Base-by-base conservation (phyloP, 2,113 vertebrate species). In the Galbula dea region DNA sequence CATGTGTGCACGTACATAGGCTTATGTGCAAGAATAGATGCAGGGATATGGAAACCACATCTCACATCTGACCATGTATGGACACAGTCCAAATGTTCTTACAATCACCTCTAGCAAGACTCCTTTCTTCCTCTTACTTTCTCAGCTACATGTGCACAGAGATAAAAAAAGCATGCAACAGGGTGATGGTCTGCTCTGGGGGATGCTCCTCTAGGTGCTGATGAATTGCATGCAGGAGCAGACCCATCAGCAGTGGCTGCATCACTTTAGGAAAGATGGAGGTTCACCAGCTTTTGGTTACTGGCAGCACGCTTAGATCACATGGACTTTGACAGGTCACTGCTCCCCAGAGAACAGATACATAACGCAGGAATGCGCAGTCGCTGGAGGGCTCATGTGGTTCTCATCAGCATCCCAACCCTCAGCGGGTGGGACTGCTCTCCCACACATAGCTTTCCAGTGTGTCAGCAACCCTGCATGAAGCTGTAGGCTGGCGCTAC, bases 311-410 rank as follows among this genome's bases (percentile, higher is more conserved):
- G 12, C 93, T 97, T 92, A 45, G 61, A 32, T 90, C 89, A 86
- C 91, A 94, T 73, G 93, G 77, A 92, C 93, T 95, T 91, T 97
- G 95, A 96, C 93, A 95, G 95, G 93, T 94, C 95, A 85, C 94
- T 26, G 73, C 81, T 95, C 92, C 85, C 52, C 1, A 1, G 72
- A 90, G 83, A 92, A 72, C 45, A 74, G 80, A 93, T 79, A 55
- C 89, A 87, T 87, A 92, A 86, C 65, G 74, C 93, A 95, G 83
- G 96, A 97, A 97, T 96, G 96, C 0, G 1, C 81, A 86, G 82
- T 89, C n/a, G 11, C 94, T 52, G 75, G 65, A 95, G 93, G 95
- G 89, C 96, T 96, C 97, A 97, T 95, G 97, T 98, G 97, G 95
- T 97, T 97, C 95, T 96, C 97, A 95, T 97, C 94, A 97, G 94